Evolutionary conservation across 2,797 vertebrate genomes (phyloP).

Genomic region (Enteromius unitaeniatus): DNA sequence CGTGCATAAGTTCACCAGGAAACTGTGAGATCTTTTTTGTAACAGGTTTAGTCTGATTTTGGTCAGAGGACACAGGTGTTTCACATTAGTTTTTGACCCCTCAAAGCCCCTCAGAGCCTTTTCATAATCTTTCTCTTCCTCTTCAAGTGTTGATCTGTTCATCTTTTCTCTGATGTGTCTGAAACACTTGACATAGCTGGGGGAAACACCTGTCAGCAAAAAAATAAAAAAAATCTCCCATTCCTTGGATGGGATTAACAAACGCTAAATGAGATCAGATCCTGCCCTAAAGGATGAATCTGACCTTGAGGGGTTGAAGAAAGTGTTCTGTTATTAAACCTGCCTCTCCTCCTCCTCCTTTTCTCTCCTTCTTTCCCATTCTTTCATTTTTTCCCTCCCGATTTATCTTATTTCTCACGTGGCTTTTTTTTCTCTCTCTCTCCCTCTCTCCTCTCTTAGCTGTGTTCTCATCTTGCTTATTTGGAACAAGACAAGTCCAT

Average conservation of each 20-base stretch:
- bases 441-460: neutral
- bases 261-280: constrained; percentile 75
- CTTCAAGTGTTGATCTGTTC: constrained; percentile 33
- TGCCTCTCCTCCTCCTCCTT: constrained; percentile 3
- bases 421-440: neutral
- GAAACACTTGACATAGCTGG: constrained; percentile 71
- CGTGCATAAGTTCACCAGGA: neutral
- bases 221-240: constrained; percentile 53
- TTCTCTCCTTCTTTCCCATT: neutral
- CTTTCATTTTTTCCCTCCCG: neutral
- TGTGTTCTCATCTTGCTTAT: constrained; percentile 50
- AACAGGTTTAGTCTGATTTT: constrained; percentile 55
- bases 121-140: constrained; percentile 49
- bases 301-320: constrained; percentile 61
- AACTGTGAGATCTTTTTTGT: constrained; percentile 52
- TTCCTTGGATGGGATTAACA: constrained; percentile 70
- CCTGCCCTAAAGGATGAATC: constrained; percentile 58
- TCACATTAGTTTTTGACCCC: constrained; percentile 55
- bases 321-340: constrained; percentile 70
- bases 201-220: constrained; percentile 65
- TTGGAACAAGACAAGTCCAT: constrained; percentile 3
- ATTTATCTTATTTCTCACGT: neutral
- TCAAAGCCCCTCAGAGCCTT: constrained; percentile 42
- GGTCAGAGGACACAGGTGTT: constrained; percentile 68
- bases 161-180: constrained; percentile 68